phyloP scores from a whole-genome alignment of 1,140 invertebrate species.

The Euura saliciscinereae region DNA sequence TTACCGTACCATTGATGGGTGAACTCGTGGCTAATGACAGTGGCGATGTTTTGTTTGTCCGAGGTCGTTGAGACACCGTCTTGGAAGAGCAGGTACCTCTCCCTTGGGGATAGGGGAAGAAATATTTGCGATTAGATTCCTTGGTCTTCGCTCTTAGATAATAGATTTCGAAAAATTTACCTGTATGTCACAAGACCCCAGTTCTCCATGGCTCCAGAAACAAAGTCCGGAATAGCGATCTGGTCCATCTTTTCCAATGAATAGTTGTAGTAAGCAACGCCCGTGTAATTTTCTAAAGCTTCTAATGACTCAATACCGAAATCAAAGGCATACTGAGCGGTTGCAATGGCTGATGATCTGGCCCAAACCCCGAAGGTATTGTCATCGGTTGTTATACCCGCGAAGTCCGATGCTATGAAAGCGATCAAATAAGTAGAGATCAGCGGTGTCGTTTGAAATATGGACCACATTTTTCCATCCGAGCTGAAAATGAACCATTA shows the following conservation, averaged over 20 bases:
- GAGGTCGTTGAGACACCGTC: conserved; percentile 45
- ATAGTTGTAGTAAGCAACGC: conserved; percentile 53
- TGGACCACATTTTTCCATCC: conserved; percentile 45
- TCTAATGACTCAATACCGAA: conserved; percentile 55
- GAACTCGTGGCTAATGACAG: conserved; percentile 67
- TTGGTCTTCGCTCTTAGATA: conserved; percentile 54
- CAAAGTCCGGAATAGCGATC: conserved; percentile 71
- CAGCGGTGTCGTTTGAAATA: conserved; percentile 18
- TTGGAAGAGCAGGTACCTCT: conserved; percentile 37
- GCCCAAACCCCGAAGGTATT: conserved; percentile 71
- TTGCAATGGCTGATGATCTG: conserved; percentile 60
- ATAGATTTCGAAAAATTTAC: conserved; percentile 58
- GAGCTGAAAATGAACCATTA: background rate
- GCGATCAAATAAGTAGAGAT: conserved; percentile 81
- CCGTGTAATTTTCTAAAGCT: conserved; percentile 49
- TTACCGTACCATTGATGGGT: conserved; percentile 75
- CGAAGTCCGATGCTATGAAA: conserved; percentile 72
- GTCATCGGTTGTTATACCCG: conserved; percentile 17
- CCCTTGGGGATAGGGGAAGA: conserved; percentile 42
- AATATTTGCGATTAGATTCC: background rate
- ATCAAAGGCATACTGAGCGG: conserved; percentile 44
- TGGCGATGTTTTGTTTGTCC: conserved; percentile 56
- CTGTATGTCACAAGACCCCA: conserved; percentile 73
- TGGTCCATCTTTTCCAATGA: conserved; percentile 63
- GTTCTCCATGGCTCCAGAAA: conserved; percentile 74